These are phyloP conservation scores for Thamnophis sirtalis DNA, from an alignment of 2,113 vertebrate genomes.

Conservation along the genomic window DNA sequence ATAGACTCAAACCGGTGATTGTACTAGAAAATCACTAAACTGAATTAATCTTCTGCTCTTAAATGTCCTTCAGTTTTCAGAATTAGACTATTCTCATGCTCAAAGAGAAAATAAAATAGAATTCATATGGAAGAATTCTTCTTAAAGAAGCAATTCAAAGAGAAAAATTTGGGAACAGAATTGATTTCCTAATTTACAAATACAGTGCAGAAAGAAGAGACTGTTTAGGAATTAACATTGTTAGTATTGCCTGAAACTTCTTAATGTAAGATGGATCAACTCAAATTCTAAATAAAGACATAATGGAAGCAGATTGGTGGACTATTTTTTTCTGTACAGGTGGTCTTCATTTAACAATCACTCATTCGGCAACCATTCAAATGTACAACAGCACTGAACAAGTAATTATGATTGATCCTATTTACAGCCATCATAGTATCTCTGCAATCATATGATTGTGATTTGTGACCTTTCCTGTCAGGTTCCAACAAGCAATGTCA, in stretches of 20 bases:
- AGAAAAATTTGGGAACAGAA: background rate
- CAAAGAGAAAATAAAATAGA: background rate
- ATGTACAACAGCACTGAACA: background rate
- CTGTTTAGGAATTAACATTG: background rate
- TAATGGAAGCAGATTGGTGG: conserved; percentile 4
- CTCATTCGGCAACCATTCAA: background rate
- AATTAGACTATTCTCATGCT: background rate
- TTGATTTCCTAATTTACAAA: background rate
- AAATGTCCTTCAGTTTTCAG: background rate
- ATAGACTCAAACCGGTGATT: too few species aligned
- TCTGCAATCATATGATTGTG: background rate
- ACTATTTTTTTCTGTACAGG: background rate
- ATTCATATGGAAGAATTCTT: background rate
- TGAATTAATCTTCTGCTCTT: background rate
- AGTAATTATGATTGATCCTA: background rate
- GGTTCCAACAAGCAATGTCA: background rate
- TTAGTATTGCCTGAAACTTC: background rate
- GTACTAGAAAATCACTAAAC: too few species aligned
- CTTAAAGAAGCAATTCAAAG: background rate
- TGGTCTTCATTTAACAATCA: background rate
- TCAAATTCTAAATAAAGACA: conserved; percentile 43
- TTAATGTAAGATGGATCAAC: background rate
- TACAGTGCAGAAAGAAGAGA: background rate
- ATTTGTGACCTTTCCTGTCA: background rate
- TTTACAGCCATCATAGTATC: background rate